Evolutionary conservation across 2,113 vertebrate species (phyloP).

Genomic region (Chinchilla lanigera): DNA sequence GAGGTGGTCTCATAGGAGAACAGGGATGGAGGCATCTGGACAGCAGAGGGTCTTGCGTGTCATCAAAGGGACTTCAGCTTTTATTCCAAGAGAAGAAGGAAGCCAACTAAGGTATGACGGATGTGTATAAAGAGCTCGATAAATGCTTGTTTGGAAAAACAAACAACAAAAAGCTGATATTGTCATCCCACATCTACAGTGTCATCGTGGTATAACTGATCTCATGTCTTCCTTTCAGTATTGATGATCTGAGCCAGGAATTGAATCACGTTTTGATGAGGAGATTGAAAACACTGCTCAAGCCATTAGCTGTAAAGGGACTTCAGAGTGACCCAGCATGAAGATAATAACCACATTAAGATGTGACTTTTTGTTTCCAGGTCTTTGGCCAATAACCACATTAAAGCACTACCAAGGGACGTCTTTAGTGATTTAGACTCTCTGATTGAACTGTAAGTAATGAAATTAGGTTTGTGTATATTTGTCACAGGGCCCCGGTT

Average conservation of each 20-base stretch:
- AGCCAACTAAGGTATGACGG: not conserved
- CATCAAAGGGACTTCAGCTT: not conserved
- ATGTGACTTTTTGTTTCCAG: slow-evolving; percentile 87
- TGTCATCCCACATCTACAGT: not conserved
- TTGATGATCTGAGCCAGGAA: not conserved
- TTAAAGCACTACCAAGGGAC: slow-evolving; percentile 95
- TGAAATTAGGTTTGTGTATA: slow-evolving; percentile 39
- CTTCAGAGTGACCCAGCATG: slow-evolving; percentile 44
- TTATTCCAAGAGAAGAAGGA: not conserved
- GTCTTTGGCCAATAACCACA: slow-evolving; percentile 98
- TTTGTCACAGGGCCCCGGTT: slow-evolving; percentile 56
- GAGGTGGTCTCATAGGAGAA: not conserved
- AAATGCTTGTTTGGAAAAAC: not conserved
- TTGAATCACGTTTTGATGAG: not conserved
- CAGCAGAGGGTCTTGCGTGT: not conserved
- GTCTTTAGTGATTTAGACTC: slow-evolving; percentile 97
- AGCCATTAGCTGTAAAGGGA: slow-evolving; percentile 68
- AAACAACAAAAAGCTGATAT: not conserved
- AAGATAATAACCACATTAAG: slow-evolving; percentile 65
- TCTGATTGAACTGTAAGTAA: slow-evolving; percentile 97
- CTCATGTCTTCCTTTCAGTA: not conserved
- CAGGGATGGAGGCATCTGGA: not conserved
- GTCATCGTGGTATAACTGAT: not conserved
- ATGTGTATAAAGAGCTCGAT: slow-evolving; percentile 18
- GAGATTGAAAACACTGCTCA: not conserved